phyloP scores from a whole-genome alignment of 2,888 invertebrate species.

The Parnassius mnemosyne region DNA sequence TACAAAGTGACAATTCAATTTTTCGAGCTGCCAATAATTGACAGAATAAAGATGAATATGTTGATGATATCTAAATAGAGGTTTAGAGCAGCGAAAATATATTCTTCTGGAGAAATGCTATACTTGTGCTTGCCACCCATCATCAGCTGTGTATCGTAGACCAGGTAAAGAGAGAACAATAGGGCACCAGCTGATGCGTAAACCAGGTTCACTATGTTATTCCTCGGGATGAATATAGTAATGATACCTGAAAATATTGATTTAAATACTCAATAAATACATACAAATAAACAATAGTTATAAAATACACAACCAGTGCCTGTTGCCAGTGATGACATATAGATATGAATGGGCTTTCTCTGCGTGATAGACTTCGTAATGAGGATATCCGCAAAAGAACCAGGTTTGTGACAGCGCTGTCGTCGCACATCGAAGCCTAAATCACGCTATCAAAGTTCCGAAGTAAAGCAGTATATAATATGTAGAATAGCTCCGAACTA shows the following conservation, averaged over 20 bases:
- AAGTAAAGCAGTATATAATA: too few species aligned
- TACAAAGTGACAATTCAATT: conserved; percentile 1
- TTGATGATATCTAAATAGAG: conserved; percentile 91
- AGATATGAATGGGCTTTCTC: too few species aligned
- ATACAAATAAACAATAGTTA: too few species aligned
- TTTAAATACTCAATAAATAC: not conserved
- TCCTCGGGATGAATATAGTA: conserved; percentile 27
- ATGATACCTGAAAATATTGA: conserved; percentile 30
- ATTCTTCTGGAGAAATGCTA: conserved; percentile 91
- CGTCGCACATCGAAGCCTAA: too few species aligned
- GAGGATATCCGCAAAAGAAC: too few species aligned
- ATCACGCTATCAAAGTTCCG: too few species aligned
- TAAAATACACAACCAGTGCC: too few species aligned
- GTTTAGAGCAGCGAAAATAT: conserved; percentile 91
- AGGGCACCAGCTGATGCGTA: conserved; percentile 32
- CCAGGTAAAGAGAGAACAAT: conserved; percentile 40
- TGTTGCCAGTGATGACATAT: too few species aligned
- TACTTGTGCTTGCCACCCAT: conserved; percentile 91
- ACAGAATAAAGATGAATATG: conserved; percentile 88
- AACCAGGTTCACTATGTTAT: conserved; percentile 27
- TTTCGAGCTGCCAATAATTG: conserved; percentile 9
- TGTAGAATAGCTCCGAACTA: too few species aligned
- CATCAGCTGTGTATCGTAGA: conserved; percentile 92
- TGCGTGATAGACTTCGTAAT: too few species aligned
- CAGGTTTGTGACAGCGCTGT: too few species aligned